Evolutionary conservation across 2,797 vertebrate genomes (phyloP), one percentile per base, ranked within the genome.

Genomic region (Eulemur mongoz): DNA sequence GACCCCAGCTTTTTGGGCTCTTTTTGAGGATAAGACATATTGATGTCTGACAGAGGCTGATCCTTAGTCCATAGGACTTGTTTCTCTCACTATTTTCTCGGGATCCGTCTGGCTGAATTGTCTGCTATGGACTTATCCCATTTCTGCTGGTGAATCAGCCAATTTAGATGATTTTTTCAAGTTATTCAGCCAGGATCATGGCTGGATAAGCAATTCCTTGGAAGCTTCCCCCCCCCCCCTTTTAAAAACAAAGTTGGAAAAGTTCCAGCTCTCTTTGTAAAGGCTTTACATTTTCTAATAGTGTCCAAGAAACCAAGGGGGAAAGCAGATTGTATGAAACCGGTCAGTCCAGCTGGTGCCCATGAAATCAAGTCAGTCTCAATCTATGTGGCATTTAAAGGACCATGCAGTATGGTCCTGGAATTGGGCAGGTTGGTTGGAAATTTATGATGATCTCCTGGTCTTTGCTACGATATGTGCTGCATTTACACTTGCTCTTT

Each of bases 31-130:
- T 81, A 75, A 92, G 76, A 52, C 87, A 10, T 38, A 30, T 89
- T 94, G 27, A 38, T 81, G n/a, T 93, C 70, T 97, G 52, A 89
- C 84, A 83, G 80, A 96, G 17, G 13, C 48, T 95, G 45, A 45
- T 95, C 88, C 96, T 97, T 84, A 80, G 95, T 95, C 93, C 54
- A 82, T 40, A 80, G 38, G 83, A 65, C 72, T 80, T 38, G 7
- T n/a, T 80, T 10, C 82, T 91, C 45, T 94, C 57, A 1, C 0
- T 43, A 14, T 80, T 78, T 89, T 81, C 72, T 76, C 32, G 8
- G n/a, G 17, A 18, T 78, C 61, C 69, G 89, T 70, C 45, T 43
- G 63, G 40, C 45, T 87, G 48, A 78, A 9, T 30, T 25, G 18
- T 78, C 85, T 63, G 50, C 27, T 54, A 5, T 69, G 38, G 61